Conservation (phyloP, 2,797 vertebrate genomes). For the Alcedo quadribrachys region DNA sequence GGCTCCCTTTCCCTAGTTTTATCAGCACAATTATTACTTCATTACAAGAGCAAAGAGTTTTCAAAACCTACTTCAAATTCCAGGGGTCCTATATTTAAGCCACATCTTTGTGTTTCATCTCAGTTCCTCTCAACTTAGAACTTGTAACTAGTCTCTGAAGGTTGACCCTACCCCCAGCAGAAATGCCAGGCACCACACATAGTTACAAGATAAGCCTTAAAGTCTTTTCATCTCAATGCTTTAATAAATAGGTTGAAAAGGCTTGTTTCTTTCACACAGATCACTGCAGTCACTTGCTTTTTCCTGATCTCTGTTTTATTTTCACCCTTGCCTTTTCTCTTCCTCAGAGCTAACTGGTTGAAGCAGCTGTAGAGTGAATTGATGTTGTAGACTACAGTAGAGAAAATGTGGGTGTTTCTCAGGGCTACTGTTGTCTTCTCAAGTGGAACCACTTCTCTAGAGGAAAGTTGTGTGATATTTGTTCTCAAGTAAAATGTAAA, state of each 20-base stretch:
- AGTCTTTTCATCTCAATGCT: neutral
- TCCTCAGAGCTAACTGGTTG: neutral
- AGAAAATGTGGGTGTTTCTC: neutral
- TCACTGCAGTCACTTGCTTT: neutral
- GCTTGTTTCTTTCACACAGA: neutral
- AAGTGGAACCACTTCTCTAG: neutral
- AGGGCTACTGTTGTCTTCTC: neutral
- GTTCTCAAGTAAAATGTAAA: neutral
- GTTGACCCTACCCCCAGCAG: neutral
- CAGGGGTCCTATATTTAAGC: neutral
- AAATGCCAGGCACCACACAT: neutral
- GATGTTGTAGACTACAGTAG: neutral
- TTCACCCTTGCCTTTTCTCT: neutral
- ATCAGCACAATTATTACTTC: neutral
- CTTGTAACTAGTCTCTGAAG: neutral
- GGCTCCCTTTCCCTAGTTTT: neutral
- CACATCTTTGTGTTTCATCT: constrained; percentile 9
- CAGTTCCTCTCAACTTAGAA: neutral
- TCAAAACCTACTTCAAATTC: neutral
- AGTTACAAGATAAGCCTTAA: constrained; percentile 7
- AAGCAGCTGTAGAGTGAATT: neutral
- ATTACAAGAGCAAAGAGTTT: constrained; percentile 11
- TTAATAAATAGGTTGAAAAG: neutral
- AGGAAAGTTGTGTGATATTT: neutral
- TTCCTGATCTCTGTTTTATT: neutral